Percentiles rank a stretch among this genome's conserved stretches.
These are phyloP conservation scores for Chloroceryle amazona DNA, from an alignment of 2,797 vertebrate genomes.

Conservation along the genomic window DNA sequence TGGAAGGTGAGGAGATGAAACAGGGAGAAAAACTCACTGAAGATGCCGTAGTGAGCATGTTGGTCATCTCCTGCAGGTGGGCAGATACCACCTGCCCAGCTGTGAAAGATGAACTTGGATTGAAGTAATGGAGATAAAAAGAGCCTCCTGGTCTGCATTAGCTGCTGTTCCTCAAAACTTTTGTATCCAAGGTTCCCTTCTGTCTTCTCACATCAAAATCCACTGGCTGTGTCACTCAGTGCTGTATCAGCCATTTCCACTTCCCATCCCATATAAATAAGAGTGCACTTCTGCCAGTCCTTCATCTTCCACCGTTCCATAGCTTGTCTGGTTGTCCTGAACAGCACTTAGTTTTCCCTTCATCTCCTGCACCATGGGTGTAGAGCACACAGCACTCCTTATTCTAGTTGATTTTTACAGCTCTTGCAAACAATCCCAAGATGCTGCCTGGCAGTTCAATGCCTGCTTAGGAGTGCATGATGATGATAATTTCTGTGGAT, in stretches of 20 bases:
- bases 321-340: not conserved
- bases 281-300: not conserved
- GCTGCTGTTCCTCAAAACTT: not conserved
- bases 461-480: not conserved
- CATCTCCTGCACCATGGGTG: not conserved
- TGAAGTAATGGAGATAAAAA: not conserved
- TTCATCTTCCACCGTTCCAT: not conserved
- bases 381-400: not conserved
- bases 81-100: not conserved
- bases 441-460: not conserved
- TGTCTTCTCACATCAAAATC: not conserved
- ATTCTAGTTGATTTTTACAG: not conserved
- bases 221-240: not conserved
- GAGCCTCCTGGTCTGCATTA: not conserved
- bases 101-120: not conserved
- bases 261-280: not conserved
- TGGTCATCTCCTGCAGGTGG: not conserved
- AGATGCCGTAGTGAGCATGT: not conserved
- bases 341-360: not conserved
- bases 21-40: not conserved
- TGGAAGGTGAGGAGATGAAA: not conserved
- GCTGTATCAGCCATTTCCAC: not conserved
- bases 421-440: not conserved
- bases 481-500: not conserved
- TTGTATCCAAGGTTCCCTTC: not conserved